Evolutionary conservation across 1,140 invertebrate species (phyloP).

Genomic region (Cepaea nemoralis): DNA sequence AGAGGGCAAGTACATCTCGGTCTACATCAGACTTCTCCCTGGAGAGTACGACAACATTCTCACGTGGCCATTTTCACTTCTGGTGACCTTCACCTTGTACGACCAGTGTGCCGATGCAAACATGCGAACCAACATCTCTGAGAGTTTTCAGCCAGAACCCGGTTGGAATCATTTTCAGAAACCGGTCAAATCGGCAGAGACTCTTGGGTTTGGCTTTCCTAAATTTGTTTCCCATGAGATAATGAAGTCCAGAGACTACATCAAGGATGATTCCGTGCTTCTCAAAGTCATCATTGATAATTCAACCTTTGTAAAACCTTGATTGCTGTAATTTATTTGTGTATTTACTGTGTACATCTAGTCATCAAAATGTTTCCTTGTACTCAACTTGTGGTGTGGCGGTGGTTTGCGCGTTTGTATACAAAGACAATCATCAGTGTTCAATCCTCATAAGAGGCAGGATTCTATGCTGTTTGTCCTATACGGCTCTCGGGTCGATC

Average conservation of each 20-base stretch:
- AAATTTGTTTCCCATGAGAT: constrained; percentile 93
- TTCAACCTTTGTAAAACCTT: not conserved
- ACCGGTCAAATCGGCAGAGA: constrained; percentile 88
- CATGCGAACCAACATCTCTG: constrained; percentile 84
- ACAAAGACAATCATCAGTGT: too few relatives aligned
- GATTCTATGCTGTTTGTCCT: too few relatives aligned
- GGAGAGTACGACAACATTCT: constrained; percentile 94
- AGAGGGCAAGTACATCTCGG: constrained; percentile 90
- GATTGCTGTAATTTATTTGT: too few relatives aligned
- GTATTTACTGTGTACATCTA: too few relatives aligned
- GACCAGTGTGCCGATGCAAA: constrained; percentile 85
- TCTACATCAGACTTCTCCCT: constrained; percentile 93
- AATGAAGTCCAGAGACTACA: constrained; percentile 88
- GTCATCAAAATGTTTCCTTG: too few relatives aligned
- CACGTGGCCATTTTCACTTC: constrained; percentile 94
- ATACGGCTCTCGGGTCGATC: too few relatives aligned
- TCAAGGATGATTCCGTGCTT: constrained; percentile 92
- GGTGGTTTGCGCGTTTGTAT: too few relatives aligned
- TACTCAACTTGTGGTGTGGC: too few relatives aligned
- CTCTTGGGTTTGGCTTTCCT: constrained; percentile 92
- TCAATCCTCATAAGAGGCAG: too few relatives aligned
- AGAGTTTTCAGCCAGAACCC: constrained; percentile 93
- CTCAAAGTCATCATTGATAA: constrained; percentile 93
- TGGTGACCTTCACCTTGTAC: constrained; percentile 92
- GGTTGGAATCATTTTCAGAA: constrained; percentile 96